Conservation (phyloP, 2,113 vertebrate species). For the Alectura lathami region DNA sequence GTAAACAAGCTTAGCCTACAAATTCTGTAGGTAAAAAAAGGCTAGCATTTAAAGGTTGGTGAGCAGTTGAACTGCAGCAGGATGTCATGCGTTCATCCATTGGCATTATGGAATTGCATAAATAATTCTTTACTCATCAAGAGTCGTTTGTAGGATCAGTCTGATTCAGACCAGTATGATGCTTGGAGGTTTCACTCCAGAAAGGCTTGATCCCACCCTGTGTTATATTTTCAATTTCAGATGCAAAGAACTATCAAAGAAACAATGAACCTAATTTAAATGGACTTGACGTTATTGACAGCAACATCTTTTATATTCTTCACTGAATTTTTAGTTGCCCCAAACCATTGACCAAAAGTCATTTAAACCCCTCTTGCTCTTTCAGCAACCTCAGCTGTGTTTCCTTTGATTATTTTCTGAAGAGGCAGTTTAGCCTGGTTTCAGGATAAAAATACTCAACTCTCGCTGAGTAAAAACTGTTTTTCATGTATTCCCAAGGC, state of each 20-base stretch:
- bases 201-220: not conserved
- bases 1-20: not conserved
- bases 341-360: not conserved
- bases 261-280: not conserved
- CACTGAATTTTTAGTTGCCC: not conserved
- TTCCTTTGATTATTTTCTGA: not conserved
- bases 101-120: not conserved
- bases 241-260: not conserved
- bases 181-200: not conserved
- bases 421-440: conserved; percentile 15
- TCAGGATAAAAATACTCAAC: not conserved
- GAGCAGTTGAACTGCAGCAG: not conserved
- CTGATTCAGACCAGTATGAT: not conserved
- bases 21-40: not conserved
- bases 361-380: not conserved
- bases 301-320: not conserved
- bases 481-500: conserved; percentile 11
- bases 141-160: not conserved
- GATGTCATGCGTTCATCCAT: not conserved
- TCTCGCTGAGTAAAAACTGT: not conserved
- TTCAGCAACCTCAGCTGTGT: not conserved
- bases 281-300: not conserved
- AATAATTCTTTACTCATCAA: not conserved
- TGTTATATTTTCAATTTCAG: conserved; percentile 1
- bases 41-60: not conserved